Conservation (phyloP, 1,140 invertebrate species). For the Anthonomus grandis region DNA sequence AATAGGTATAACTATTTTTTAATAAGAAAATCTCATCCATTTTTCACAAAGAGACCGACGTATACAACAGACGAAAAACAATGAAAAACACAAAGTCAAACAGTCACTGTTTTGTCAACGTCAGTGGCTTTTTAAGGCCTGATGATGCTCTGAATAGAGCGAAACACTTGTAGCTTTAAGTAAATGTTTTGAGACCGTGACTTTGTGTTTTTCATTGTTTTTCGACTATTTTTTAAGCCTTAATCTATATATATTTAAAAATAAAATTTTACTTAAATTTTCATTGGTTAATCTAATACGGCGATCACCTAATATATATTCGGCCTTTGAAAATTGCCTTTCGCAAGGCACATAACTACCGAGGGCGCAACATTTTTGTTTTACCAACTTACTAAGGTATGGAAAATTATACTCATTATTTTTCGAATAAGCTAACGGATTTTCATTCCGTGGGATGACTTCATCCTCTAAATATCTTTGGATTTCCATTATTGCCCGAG, state of each 20-base stretch:
- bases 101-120: too few relatives aligned
- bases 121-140: too few relatives aligned
- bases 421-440: slow-evolving; percentile 19
- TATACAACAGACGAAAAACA: too few relatives aligned
- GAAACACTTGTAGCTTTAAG: too few relatives aligned
- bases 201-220: too few relatives aligned
- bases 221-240: too few relatives aligned
- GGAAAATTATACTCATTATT: slow-evolving; percentile 13
- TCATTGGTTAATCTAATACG: slow-evolving; percentile 4
- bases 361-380: slow-evolving; percentile 10
- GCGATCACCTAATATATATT: neutral
- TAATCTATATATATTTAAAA: slow-evolving; percentile 18
- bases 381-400: slow-evolving; percentile 8
- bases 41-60: too few relatives aligned
- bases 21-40: too few relatives aligned
- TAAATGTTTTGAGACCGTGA: too few relatives aligned
- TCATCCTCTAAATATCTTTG: slow-evolving; percentile 19
- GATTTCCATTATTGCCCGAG: slow-evolving; percentile 17
- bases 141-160: too few relatives aligned
- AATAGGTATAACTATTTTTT: too few relatives aligned
- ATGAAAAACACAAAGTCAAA: too few relatives aligned
- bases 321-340: slow-evolving; percentile 18
- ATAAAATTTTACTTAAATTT: slow-evolving; percentile 12
- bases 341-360: slow-evolving; percentile 18
- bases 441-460: neutral